Base-by-base conservation (phyloP, 2,113 vertebrate species). In the Leuciscus idus region DNA sequence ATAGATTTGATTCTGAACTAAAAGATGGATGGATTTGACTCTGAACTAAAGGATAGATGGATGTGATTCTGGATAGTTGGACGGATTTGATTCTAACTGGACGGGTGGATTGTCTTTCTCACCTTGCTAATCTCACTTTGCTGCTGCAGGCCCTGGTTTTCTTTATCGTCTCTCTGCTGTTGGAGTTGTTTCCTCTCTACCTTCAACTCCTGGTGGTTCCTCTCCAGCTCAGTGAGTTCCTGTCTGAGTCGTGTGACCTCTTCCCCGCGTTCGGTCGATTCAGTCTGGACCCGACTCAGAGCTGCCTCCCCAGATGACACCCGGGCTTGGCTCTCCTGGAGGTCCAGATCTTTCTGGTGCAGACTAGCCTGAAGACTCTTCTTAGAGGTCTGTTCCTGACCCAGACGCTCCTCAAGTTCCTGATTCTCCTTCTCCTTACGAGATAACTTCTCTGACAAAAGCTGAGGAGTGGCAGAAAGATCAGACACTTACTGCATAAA, bases 51-150 rank as follows among this genome's bases (percentile, higher is more conserved):
- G 4, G 15, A 66, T 26, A 12, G 26, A 11, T 17, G 23, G 33
- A 33, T 68, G 19, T 19, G 15, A 68, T 68, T 36, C 64, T 68
- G 64, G 15, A 33, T 64, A 30, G 15, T 8, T 9, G 9, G 7
- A 72, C 4, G 68, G 19, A 72, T 39, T 5, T 72, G 33, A 73
- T 46, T 39, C 61, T 73, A 78, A 28, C 43, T 43, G 55, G n/a
- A 64, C 21, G 2, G 8, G 28, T 78, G 13, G n/a, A 33, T 19
- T 50, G 17, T 52, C 4, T 19, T 7, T 59, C 93, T 93, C 90
- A 99, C 98, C 94, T 98, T 97, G 91, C 96, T 95, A 78, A 99
- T 96, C 91, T 99, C 97, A 0, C 94, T 95, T 89, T 99, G 98
- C 90, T 98, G 96, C 62, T 97, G 97, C 46, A 96, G 88, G 21